These are phyloP conservation scores for Merops nubicus DNA, from an alignment of 2,113 vertebrate species.

Conservation along the genomic window DNA sequence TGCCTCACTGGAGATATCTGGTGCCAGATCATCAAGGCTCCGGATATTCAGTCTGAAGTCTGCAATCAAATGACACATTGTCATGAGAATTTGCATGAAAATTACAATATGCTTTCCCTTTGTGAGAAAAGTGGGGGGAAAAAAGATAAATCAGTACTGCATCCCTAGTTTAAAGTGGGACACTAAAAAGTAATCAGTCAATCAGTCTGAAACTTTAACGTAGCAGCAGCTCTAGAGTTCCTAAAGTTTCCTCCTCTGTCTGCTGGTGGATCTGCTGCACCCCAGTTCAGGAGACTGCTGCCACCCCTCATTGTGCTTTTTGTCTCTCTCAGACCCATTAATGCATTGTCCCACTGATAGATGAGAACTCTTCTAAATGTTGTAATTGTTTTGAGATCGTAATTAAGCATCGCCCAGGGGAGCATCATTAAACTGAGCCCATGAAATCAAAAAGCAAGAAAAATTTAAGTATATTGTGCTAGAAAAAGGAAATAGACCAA, in stretches of 20 bases:
- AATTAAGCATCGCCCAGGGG: background rate
- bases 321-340: background rate
- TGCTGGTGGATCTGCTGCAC: background rate
- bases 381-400: rapidly evolving
- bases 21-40: constrained; percentile 83
- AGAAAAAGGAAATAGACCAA: background rate
- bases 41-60: constrained; percentile 85
- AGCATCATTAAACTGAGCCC: background rate
- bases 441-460: background rate
- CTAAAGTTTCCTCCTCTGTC: background rate
- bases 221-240: background rate
- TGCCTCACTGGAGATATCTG: background rate
- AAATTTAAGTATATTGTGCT: background rate
- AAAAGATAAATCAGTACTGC: no score
- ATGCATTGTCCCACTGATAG: background rate
- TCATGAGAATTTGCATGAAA: background rate
- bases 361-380: background rate
- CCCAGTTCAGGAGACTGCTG: background rate
- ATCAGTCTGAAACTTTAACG: background rate
- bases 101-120: rapidly evolving
- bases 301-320: background rate
- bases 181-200: background rate
- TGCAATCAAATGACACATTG: constrained; percentile 15
- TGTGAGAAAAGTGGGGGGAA: background rate
- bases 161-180: background rate